Evolutionary conservation across 2,888 invertebrate genomes (phyloP), one percentile per base, ranked within the genome.

Genomic region (Oxystoma pomonae): DNA sequence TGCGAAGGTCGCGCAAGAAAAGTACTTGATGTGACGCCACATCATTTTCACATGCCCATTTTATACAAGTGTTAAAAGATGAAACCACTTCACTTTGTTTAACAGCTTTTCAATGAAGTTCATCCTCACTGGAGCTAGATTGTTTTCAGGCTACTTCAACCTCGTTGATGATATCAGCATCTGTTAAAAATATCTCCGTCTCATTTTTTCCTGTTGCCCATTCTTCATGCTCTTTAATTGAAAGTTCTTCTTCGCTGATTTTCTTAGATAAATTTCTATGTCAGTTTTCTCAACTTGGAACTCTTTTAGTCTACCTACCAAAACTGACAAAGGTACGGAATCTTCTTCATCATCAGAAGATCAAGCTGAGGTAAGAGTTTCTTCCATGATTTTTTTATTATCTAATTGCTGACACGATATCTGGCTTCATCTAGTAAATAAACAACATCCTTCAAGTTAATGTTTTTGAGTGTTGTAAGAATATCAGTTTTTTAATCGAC

Each of bases 1-100:
- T 50, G 50, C 50, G 50, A 50, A 50, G 12, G 9, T 50, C 50
- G 50, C 50, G n/a, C 50, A 50, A 50, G 12, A 9, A 50, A 50
- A 50, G 50, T n/a, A 50, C 50, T 12, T 50, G n/a, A n/a, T n/a
- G n/a, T n/a, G n/a, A n/a, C n/a, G n/a, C n/a, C n/a, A n/a, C n/a
- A n/a, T n/a, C 50, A n/a, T 50, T 50, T 50, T 50, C 50, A 50
- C 50, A 50, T 50, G 50, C 50, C 50, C 50, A 50, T 50, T 50
- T 50, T 50, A n/a, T 50, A 50, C 50, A 50, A n/a, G n/a, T n/a
- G n/a, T n/a, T n/a, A n/a, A n/a, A n/a, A n/a, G n/a, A n/a, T n/a
- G n/a, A n/a, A n/a, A n/a, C n/a, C n/a, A n/a, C n/a, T n/a, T n/a
- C n/a, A n/a, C n/a, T n/a, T n/a, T n/a, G n/a, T n/a, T n/a, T n/a